These are phyloP conservation scores for Rhinella marina DNA, from an alignment of 2,797 vertebrate species.

Conservation along the genomic window DNA sequence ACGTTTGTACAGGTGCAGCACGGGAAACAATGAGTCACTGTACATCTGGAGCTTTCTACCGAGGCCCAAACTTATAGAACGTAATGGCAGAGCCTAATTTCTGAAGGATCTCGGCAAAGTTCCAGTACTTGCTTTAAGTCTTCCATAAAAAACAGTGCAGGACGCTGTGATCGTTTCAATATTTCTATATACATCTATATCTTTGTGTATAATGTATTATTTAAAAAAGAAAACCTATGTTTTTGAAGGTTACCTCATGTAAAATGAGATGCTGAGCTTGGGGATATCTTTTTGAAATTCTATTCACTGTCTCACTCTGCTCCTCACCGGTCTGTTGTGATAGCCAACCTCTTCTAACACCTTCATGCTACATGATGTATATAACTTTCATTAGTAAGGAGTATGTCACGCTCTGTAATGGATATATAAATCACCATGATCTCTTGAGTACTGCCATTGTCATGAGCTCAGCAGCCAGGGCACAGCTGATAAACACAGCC, in stretches of 20 bases:
- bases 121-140: conserved; percentile 26
- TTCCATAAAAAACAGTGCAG: conserved; percentile 2
- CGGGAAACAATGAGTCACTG: conserved; percentile 48
- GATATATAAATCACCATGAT: no score
- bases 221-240: not conserved
- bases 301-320: not conserved
- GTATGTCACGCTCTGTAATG: no score
- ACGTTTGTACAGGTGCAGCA: conserved; percentile 43
- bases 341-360: not conserved
- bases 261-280: not conserved
- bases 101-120: conserved; percentile 26
- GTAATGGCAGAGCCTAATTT: conserved; percentile 19
- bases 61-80: conserved; percentile 27
- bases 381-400: no score
- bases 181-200: not conserved
- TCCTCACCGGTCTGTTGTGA: not conserved
- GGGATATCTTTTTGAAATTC: not conserved
- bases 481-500: no score
- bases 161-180: not conserved
- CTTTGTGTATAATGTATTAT: not conserved
- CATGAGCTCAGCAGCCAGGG: no score
- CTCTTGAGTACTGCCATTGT: no score
- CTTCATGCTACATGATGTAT: no score
- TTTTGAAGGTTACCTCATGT: not conserved
- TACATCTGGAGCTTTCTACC: conserved; percentile 43